These are phyloP conservation scores for Chiloscyllium punctatum DNA, from an alignment of 2,797 vertebrate genomes.

Conservation along the genomic window DNA sequence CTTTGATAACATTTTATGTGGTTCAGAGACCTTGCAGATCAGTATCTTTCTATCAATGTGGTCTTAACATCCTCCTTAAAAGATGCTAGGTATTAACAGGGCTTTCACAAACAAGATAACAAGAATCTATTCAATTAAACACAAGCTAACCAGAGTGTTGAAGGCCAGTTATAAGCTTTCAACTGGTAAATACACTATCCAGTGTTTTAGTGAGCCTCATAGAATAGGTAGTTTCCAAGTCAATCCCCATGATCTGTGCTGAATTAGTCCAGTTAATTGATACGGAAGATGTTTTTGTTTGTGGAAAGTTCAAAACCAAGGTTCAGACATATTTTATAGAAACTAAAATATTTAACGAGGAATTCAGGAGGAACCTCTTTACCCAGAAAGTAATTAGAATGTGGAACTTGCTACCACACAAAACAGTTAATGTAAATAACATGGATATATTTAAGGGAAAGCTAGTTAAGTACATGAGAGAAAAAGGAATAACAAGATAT, in stretches of 20 bases:
- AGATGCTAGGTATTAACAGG: background rate
- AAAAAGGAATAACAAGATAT: background rate
- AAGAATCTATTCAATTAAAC: background rate
- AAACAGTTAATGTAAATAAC: background rate
- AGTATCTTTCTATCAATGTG: background rate
- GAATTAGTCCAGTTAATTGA: conserved; percentile 11
- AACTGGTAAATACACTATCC: background rate
- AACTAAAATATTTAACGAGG: background rate
- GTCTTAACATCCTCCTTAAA: background rate
- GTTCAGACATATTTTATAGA: background rate
- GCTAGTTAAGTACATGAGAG: background rate
- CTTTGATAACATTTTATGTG: background rate
- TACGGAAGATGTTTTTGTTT: background rate
- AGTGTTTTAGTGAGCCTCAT: background rate
- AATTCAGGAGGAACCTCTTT: background rate
- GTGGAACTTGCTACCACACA: background rate
- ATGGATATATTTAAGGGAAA: background rate
- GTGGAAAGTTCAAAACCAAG: background rate
- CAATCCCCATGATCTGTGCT: background rate
- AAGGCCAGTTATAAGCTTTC: background rate
- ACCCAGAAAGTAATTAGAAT: background rate
- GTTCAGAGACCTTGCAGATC: background rate
- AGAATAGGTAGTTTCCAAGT: background rate
- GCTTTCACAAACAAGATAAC: background rate
- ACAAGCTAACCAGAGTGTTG: background rate